Evolutionary conservation across 2,113 vertebrate genomes (phyloP).

Genomic region (Toxotes jaculatrix): DNA sequence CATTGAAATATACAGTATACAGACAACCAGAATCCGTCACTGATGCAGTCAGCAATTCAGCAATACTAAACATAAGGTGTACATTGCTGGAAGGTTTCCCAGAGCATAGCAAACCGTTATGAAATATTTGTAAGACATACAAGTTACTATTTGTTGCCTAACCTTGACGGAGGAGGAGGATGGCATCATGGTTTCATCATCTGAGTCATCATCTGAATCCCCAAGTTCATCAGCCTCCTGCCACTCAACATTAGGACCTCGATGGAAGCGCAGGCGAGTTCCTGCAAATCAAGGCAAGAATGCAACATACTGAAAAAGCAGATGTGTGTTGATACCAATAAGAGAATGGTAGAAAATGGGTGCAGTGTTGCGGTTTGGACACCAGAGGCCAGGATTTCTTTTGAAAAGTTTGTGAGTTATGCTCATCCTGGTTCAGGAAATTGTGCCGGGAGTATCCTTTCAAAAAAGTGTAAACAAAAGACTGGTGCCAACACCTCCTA

Average conservation of each 20-base stretch:
- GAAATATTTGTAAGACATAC: not conserved
- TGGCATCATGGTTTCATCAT: conserved; percentile 87
- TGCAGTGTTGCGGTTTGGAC: conserved; percentile 49
- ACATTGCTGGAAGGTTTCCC: not conserved
- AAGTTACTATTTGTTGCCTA: conserved; percentile 49
- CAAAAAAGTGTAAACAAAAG: conserved; percentile 4
- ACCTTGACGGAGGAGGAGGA: conserved; percentile 88
- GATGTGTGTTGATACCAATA: not conserved
- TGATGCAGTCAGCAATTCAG: not conserved
- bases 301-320: conserved; percentile 17
- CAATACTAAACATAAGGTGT: not conserved
- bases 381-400: conserved; percentile 54
- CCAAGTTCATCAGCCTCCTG: conserved; percentile 94
- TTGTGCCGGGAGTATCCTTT: not conserved
- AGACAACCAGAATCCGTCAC: not conserved
- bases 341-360: not conserved
- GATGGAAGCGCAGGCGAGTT: conserved; percentile 95
- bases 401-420: conserved; percentile 9
- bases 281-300: conserved; percentile 80
- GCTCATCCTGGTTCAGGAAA: conserved; percentile 19
- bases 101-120: not conserved
- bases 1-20: not conserved
- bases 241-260: conserved; percentile 93
- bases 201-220: conserved; percentile 87
- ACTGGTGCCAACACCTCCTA: not conserved